Evolutionary conservation across 2,888 invertebrate genomes (phyloP).

Genomic region (Hydraecia micacea): DNA sequence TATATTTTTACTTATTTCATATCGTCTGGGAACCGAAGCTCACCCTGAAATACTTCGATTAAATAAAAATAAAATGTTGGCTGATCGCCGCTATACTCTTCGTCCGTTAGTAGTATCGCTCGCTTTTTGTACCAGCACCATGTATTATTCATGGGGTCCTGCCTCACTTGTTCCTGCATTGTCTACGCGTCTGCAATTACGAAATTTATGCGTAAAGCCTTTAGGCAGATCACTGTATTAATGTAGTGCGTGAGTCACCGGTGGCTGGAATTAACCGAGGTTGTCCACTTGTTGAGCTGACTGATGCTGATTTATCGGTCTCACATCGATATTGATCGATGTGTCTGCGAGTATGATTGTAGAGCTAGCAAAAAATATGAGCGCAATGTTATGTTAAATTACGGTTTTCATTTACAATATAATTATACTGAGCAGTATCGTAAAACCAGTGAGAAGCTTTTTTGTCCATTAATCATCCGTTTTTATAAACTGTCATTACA

Average conservation of each 20-base stretch:
- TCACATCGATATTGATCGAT: conserved; percentile 85
- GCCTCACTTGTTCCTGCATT: conserved; percentile 86
- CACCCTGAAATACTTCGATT: conserved; percentile 77
- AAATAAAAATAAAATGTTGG: conserved; percentile 80
- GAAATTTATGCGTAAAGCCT: conserved; percentile 87
- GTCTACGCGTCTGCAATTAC: conserved; percentile 88
- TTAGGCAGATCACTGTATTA: conserved; percentile 83
- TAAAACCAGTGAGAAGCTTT: conserved; percentile 34
- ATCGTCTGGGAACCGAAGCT: conserved; percentile 73
- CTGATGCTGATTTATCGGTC: conserved; percentile 87
- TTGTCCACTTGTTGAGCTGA: conserved; percentile 83
- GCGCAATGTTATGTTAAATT: conserved; percentile 52
- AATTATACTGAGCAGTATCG: conserved; percentile 47
- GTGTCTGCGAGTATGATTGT: conserved; percentile 77
- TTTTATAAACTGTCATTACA: conserved; percentile 30
- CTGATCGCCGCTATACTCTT: conserved; percentile 74
- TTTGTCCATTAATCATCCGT: conserved; percentile 28
- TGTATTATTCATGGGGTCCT: conserved; percentile 86
- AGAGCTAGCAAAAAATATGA: conserved; percentile 64
- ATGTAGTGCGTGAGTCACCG: conserved; percentile 82
- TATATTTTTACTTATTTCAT: conserved; percentile 69
- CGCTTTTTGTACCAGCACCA: conserved; percentile 75
- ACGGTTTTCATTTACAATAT: conserved; percentile 46
- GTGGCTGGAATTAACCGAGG: conserved; percentile 79
- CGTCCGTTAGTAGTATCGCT: conserved; percentile 77